Evolutionary conservation across 2,113 vertebrate genomes (phyloP).

Genomic region (Cephalopterus ornatus): DNA sequence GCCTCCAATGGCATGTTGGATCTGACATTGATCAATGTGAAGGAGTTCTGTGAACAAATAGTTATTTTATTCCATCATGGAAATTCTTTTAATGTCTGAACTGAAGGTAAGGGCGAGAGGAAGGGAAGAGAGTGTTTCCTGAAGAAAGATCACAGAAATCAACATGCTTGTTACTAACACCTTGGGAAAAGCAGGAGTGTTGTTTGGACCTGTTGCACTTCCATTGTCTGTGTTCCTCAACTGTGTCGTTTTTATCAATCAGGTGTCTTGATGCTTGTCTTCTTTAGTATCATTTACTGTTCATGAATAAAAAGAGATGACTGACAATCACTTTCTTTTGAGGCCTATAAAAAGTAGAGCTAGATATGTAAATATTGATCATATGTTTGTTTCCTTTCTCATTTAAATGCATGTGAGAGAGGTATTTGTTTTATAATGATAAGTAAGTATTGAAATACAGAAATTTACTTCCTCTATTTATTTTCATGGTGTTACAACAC

Average conservation of each 20-base stretch:
- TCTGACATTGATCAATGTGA: too few species aligned
- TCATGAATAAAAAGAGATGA: not conserved
- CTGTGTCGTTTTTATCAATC: not conserved
- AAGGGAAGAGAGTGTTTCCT: not conserved
- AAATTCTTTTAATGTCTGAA: not conserved
- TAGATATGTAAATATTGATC: not conserved
- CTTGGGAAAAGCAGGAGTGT: not conserved
- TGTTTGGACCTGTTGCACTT: not conserved
- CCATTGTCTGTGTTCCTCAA: not conserved
- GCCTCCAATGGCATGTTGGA: not conserved
- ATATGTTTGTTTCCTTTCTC: not conserved
- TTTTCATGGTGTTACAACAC: not conserved
- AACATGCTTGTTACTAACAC: not conserved
- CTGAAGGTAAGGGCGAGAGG: not conserved
- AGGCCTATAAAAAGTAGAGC: not conserved
- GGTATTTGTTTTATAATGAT: not conserved
- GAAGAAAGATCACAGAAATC: not conserved
- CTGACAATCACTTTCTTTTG: not conserved
- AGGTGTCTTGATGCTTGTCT: not conserved
- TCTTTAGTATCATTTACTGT: not conserved
- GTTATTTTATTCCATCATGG: not conserved
- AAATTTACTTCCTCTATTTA: not conserved
- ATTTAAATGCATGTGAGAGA: not conserved
- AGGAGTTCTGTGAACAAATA: not conserved
- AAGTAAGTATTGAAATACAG: not conserved